These are phyloP conservation scores for Rhabditoides inermis DNA, from an alignment of 2,888 invertebrate genomes.

Conservation along the genomic window DNA sequence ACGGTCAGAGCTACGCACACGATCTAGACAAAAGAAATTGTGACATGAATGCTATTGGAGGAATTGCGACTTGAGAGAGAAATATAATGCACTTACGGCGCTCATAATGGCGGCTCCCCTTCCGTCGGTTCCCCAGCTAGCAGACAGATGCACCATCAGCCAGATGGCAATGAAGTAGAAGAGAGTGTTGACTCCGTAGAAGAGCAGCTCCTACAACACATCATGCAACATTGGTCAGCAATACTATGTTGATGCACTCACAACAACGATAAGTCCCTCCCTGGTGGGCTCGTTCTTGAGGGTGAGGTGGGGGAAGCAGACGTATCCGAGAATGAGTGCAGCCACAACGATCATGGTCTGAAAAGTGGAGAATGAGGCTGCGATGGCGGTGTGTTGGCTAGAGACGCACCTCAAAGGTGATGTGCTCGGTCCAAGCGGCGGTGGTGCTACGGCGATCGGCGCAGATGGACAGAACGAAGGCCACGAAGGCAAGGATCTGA, in stretches of 20 bases:
- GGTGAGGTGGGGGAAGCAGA: constrained; percentile 49
- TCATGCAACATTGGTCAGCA: too few relatives aligned
- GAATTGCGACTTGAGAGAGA: too few relatives aligned
- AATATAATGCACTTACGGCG: constrained; percentile 26
- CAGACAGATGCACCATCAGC: constrained; percentile 50
- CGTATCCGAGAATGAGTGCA: constrained; percentile 44
- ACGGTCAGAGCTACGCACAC: constrained; percentile 48
- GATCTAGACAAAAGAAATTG: constrained; percentile 24
- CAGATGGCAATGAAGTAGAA: constrained; percentile 50
- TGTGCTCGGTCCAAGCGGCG: constrained; percentile 51
- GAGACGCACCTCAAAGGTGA: constrained; percentile 44
- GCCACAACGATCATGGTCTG: constrained; percentile 37
- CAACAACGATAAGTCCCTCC: constrained; percentile 49
- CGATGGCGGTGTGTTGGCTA: too few relatives aligned
- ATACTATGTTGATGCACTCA: too few relatives aligned
- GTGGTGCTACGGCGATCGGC: constrained; percentile 46
- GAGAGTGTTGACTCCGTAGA: constrained; percentile 50
- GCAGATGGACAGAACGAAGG: constrained; percentile 49
- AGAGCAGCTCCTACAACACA: constrained; percentile 46
- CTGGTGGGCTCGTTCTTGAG: constrained; percentile 44
- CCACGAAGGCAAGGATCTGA: constrained; percentile 61
- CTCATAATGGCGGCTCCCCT: constrained; percentile 49
- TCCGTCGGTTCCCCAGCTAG: constrained; percentile 47
- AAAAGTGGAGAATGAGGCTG: constrained; percentile 1
- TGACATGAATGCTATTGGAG: too few relatives aligned